Evolutionary conservation across 2,113 vertebrate genomes (phyloP).

Genomic region (Chionis minor): DNA sequence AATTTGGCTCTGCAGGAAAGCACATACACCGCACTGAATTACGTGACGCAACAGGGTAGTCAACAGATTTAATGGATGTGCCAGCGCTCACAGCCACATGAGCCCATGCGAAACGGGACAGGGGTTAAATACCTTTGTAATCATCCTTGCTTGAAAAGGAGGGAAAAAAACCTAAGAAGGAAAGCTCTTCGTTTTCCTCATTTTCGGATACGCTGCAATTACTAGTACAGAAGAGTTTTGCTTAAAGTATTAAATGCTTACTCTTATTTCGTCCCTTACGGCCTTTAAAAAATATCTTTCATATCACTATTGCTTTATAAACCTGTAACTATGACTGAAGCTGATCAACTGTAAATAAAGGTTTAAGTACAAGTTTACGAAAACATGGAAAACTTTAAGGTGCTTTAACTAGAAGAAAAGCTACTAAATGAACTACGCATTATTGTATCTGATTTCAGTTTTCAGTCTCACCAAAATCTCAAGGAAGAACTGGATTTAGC

Average conservation of each 20-base stretch:
- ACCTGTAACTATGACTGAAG: neutral
- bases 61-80: neutral
- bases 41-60: neutral
- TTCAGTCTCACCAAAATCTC: neutral
- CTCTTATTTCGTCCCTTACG: neutral
- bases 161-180: neutral
- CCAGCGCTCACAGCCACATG: neutral
- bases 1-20: neutral
- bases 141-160: neutral
- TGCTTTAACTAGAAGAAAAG: neutral
- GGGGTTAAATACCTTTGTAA: neutral
- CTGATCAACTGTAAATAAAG: neutral
- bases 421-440: neutral
- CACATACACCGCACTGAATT: neutral
- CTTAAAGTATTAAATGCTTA: neutral
- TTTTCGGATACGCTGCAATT: neutral
- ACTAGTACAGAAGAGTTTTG: neutral
- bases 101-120: neutral
- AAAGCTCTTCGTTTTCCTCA: neutral
- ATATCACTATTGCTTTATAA: neutral
- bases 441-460: neutral
- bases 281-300: neutral
- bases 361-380: neutral
- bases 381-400: neutral
- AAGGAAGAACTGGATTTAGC: neutral